These are phyloP conservation scores for Philhelius pedissequus DNA, from an alignment of 2,888 invertebrate genomes.

Conservation along the genomic window DNA sequence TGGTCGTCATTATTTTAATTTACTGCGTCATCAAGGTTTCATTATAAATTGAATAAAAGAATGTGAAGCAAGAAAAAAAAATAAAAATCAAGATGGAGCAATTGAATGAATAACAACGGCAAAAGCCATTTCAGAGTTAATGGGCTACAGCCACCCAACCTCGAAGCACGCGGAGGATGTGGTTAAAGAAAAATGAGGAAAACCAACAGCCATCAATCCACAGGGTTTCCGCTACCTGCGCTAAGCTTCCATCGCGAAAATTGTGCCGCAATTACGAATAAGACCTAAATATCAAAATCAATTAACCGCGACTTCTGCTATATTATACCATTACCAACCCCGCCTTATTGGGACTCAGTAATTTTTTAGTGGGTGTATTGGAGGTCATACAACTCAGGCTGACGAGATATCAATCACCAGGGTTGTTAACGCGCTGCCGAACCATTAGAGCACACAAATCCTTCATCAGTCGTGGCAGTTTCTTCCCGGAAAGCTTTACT, in stretches of 20 bases:
- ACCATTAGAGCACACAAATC: slow-evolving; percentile 54
- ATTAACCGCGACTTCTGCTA: slow-evolving; percentile 58
- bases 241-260: slow-evolving; percentile 17
- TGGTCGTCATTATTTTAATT: slow-evolving; percentile 64
- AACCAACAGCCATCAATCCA: slow-evolving; percentile 44
- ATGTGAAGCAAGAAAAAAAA: background rate
- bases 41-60: slow-evolving; percentile 61
- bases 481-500: background rate
- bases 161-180: background rate
- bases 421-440: slow-evolving; percentile 50
- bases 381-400: slow-evolving; percentile 39
- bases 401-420: slow-evolving; percentile 60
- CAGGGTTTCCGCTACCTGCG: slow-evolving; percentile 36
- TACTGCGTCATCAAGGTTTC: slow-evolving; percentile 66
- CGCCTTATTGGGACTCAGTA: background rate
- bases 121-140: slow-evolving; percentile 56
- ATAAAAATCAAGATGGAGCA: slow-evolving; percentile 23
- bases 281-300: slow-evolving; percentile 66
- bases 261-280: slow-evolving; percentile 53
- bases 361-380: background rate
- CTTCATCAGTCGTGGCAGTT: slow-evolving; percentile 32
- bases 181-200: slow-evolving; percentile 12
- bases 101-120: slow-evolving; percentile 47
- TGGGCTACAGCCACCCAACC: slow-evolving; percentile 38
- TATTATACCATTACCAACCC: background rate